Conservation (phyloP, 1,140 invertebrate species). For the Caenorhabditis brenneri region DNA sequence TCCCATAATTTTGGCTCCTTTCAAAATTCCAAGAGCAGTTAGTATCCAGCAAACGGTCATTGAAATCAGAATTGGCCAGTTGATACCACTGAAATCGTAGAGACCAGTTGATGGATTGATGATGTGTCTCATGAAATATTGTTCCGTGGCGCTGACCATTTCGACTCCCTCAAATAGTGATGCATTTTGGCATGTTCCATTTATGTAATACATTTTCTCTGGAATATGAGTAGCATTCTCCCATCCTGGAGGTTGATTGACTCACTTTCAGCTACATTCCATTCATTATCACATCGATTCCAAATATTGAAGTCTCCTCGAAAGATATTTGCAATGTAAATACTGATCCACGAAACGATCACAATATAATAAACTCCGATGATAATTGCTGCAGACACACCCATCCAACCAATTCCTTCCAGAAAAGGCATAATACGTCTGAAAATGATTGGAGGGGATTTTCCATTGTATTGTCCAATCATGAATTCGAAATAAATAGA, state of each 20-base stretch:
- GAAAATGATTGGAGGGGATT: background rate
- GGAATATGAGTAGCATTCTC: background rate
- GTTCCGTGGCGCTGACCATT: background rate
- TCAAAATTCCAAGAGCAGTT: conserved; percentile 28
- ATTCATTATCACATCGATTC: background rate
- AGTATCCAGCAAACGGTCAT: conserved; percentile 26
- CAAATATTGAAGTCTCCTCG: background rate
- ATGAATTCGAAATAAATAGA: background rate
- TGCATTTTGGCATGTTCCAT: background rate
- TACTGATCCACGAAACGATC: conserved; percentile 95
- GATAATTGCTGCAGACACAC: background rate
- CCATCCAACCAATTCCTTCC: background rate
- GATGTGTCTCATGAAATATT: background rate
- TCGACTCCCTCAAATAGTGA: background rate
- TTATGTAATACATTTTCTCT: background rate
- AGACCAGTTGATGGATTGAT: background rate
- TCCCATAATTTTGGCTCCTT: conserved; percentile 51
- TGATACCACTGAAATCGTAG: background rate
- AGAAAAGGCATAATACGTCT: background rate
- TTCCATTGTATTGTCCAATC: background rate
- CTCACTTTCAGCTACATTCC: background rate
- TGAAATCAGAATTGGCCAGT: background rate
- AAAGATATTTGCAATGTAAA: conserved; percentile 78
- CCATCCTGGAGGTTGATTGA: background rate
- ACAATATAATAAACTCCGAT: conserved; percentile 91